phyloP scores from a whole-genome alignment of 2,888 invertebrate species.

The Clistopyga incitator region DNA sequence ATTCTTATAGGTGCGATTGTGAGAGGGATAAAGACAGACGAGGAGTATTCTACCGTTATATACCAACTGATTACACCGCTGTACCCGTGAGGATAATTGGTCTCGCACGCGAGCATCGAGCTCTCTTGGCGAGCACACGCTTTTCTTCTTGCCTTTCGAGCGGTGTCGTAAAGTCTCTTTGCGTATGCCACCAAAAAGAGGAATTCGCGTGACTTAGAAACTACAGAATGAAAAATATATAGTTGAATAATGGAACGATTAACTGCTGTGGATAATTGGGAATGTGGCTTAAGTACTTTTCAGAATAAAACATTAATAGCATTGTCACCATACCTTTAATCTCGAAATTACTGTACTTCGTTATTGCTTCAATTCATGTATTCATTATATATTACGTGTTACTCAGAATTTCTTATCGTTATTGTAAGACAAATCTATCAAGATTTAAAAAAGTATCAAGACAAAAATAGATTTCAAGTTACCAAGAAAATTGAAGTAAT shows the following conservation, averaged over 20 bases:
- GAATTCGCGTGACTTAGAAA: not conserved
- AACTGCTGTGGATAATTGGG: not conserved
- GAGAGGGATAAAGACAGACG: conserved; percentile 20
- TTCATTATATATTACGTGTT: no score
- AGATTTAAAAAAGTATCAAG: no score
- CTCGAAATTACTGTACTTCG: no score
- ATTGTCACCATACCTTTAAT: no score
- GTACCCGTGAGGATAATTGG: conserved; percentile 42
- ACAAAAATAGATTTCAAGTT: no score
- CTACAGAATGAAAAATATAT: not conserved
- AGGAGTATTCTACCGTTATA: conserved; percentile 47
- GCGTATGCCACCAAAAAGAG: conserved; percentile 1
- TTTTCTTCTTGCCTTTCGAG: conserved; percentile 22
- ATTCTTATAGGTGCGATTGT: not conserved
- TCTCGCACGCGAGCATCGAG: conserved; percentile 46
- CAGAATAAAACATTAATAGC: no score
- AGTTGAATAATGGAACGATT: not conserved
- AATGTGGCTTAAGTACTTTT: not conserved
- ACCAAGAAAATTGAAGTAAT: no score
- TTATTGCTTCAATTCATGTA: no score
- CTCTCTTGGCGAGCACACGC: not conserved
- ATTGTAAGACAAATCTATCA: no score
- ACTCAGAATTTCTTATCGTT: no score
- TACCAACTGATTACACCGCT: conserved; percentile 44
- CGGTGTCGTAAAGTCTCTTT: conserved; percentile 40